A percentile compares a stretch with the other conserved stretches of the same genome.
These are phyloP conservation scores for Rhagoletis pomonella DNA, from an alignment of 1,140 invertebrate genomes.

Conservation along the genomic window DNA sequence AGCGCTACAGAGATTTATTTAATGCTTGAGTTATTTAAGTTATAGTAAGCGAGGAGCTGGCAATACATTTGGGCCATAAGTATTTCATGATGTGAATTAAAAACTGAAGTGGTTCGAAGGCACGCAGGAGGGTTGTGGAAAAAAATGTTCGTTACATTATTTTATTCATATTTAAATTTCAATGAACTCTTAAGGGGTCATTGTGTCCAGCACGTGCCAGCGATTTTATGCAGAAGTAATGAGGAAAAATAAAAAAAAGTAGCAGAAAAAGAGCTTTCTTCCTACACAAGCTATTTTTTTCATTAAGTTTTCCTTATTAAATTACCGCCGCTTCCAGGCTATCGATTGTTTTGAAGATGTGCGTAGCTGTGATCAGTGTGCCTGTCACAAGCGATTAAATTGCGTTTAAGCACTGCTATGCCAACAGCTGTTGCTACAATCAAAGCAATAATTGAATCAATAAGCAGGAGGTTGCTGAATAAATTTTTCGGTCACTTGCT, in stretches of 20 bases:
- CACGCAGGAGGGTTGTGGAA: not conserved
- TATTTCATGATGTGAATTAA: not conserved
- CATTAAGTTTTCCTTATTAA: not conserved
- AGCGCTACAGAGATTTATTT: not conserved
- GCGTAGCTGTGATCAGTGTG: not conserved
- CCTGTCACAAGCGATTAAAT: constrained; percentile 15
- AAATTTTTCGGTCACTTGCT: constrained; percentile 26
- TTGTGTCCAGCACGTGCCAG: not conserved
- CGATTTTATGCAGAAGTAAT: no score
- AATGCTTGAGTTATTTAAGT: not conserved
- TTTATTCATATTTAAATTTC: not conserved
- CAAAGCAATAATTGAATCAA: not conserved
- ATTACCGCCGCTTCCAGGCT: not conserved
- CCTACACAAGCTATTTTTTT: not conserved
- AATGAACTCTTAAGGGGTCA: not conserved
- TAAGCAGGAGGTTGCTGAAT: not conserved
- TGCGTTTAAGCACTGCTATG: not conserved
- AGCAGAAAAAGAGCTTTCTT: not conserved
- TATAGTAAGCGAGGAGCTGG: not conserved
- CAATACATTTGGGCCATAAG: not conserved
- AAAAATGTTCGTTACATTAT: not conserved
- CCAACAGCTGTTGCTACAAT: not conserved
- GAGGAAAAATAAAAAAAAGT: not conserved
- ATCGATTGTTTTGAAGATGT: not conserved
- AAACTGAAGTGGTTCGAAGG: not conserved